Evolutionary conservation across 2,113 vertebrate species (phyloP).

Genomic region (Chloropsis cyanopogon): DNA sequence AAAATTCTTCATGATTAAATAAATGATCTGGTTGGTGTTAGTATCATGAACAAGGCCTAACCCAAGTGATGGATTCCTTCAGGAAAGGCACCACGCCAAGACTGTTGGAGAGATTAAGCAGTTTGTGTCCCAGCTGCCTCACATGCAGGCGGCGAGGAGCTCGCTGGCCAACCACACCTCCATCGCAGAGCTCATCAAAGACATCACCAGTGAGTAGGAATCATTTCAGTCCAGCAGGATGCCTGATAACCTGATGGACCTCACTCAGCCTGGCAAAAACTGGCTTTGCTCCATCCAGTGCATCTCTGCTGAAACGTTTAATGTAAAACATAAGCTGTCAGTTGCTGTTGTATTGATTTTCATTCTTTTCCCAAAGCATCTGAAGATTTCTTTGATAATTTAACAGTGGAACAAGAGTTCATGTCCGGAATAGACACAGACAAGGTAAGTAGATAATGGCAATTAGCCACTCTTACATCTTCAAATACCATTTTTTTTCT

Average conservation of each 20-base stretch:
- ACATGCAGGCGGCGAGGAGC: slow-evolving; percentile 95
- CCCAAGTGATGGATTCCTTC: not conserved
- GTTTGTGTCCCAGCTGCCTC: slow-evolving; percentile 96
- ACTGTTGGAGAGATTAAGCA: slow-evolving; percentile 98
- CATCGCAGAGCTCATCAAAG: slow-evolving; percentile 94
- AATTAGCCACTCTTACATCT: not conserved
- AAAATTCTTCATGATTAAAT: not conserved
- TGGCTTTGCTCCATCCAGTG: not conserved
- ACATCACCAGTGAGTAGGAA: slow-evolving; percentile 88
- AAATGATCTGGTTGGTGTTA: not conserved
- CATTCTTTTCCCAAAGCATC: slow-evolving; percentile 80
- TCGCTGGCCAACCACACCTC: slow-evolving; percentile 97
- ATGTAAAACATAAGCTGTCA: not conserved
- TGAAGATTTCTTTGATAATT: slow-evolving; percentile 95
- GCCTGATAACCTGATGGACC: not conserved
- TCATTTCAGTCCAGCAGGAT: not conserved
- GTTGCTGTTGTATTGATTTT: not conserved
- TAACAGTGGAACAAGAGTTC: slow-evolving; percentile 98
- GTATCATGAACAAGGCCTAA: not conserved
- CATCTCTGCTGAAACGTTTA: not conserved
- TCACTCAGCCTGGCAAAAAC: not conserved
- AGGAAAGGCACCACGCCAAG: slow-evolving; percentile 96
- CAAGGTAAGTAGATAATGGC: slow-evolving; percentile 79
- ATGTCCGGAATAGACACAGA: slow-evolving; percentile 99
- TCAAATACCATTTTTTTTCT: not conserved